These are phyloP conservation scores for Leptinotarsa undecemlineata DNA, from an alignment of 1,140 invertebrate genomes.

Conservation along the genomic window DNA sequence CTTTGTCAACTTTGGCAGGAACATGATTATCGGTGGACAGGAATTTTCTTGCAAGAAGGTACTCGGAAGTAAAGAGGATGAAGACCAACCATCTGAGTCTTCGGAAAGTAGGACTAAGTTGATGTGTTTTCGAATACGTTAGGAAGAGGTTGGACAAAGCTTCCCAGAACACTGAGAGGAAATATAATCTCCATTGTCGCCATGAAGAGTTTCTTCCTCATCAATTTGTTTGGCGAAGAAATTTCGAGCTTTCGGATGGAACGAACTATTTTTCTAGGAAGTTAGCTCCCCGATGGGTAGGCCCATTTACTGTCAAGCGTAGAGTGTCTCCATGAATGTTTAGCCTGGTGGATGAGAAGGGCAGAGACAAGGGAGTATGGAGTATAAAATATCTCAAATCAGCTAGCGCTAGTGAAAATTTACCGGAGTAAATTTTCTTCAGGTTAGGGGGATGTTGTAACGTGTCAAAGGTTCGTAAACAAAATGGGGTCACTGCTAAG, in stretches of 20 bases:
- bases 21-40: too few relatives aligned
- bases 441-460: background rate
- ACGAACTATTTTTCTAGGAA: conserved; percentile 13
- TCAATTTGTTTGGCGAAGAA: conserved; percentile 30
- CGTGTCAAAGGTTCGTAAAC: background rate
- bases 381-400: background rate
- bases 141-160: too few relatives aligned
- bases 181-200: too few relatives aligned
- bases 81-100: too few relatives aligned
- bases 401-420: background rate
- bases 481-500: too few relatives aligned
- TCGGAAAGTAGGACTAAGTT: too few relatives aligned
- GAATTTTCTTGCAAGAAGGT: too few relatives aligned
- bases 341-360: background rate
- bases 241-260: conserved; percentile 32
- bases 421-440: background rate
- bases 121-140: too few relatives aligned
- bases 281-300: conserved; percentile 7
- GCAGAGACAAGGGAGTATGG: background rate
- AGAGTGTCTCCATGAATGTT: background rate
- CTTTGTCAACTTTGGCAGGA: too few relatives aligned
- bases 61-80: too few relatives aligned
- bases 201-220: too few relatives aligned
- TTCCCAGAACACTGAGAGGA: too few relatives aligned
- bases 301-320: background rate